Evolutionary conservation across 1,140 invertebrate species (phyloP).

Genomic region (Bombus confusus): DNA sequence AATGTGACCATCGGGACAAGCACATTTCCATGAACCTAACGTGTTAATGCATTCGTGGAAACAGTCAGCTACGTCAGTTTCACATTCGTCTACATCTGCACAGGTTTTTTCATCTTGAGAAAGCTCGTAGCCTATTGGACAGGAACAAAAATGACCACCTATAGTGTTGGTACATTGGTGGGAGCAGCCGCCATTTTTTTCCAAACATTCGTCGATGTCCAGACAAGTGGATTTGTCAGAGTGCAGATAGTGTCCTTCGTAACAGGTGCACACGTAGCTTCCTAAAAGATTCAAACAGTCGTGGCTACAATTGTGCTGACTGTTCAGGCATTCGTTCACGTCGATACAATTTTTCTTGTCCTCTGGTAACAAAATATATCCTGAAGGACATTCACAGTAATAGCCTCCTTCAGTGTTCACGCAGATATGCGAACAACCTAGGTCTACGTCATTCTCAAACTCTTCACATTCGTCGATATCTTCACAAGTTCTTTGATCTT

Average conservation of each 20-base stretch:
- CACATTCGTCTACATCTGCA: conserved; percentile 84
- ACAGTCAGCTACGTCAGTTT: conserved; percentile 77
- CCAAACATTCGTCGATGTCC: conserved; percentile 92
- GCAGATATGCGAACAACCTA: conserved; percentile 83
- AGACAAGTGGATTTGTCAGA: conserved; percentile 87
- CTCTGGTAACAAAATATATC: conserved; percentile 86
- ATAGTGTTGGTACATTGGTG: conserved; percentile 83
- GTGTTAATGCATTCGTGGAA: conserved; percentile 81
- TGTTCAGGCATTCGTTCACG: conserved; percentile 88
- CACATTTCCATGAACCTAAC: conserved; percentile 85
- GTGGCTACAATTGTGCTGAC: conserved; percentile 87
- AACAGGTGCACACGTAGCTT: conserved; percentile 89
- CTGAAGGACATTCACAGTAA: conserved; percentile 91
- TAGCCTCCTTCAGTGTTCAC: conserved; percentile 91
- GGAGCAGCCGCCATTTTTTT: conserved; percentile 83
- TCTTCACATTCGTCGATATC: conserved; percentile 90
- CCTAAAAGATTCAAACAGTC: conserved; percentile 86
- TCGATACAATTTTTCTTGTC: conserved; percentile 86
- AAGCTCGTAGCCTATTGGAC: conserved; percentile 86
- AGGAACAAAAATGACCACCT: conserved; percentile 86
- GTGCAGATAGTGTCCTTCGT: conserved; percentile 89
- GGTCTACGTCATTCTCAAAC: conserved; percentile 76
- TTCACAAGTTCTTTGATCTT: conserved; percentile 88
- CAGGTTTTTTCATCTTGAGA: conserved; percentile 85
- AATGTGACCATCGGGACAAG: conserved; percentile 83